phyloP scores from a whole-genome alignment of 2,113 vertebrate species.

The Axis porcinus region DNA sequence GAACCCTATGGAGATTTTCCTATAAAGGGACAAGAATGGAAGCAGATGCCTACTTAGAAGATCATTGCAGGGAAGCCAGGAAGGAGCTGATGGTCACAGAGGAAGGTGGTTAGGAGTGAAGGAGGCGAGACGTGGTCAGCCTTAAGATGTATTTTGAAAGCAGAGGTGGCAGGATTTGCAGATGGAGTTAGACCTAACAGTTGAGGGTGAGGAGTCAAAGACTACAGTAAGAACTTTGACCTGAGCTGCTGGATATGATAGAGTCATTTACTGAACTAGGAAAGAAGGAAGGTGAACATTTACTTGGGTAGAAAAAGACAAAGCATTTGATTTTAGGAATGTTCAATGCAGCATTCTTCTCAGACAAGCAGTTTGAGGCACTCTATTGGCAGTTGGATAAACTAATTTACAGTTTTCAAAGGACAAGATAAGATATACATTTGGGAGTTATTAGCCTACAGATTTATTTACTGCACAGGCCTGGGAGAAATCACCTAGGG shows the following conservation, averaged over 20 bases:
- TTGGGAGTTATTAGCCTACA: background rate
- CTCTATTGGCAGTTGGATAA: background rate
- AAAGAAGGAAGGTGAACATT: background rate
- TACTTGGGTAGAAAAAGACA: background rate
- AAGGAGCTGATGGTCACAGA: background rate
- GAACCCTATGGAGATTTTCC: background rate
- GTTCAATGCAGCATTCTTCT: background rate
- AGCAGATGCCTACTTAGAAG: rapidly evolving
- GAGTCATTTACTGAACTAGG: background rate
- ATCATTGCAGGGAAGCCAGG: background rate
- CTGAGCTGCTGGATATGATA: background rate
- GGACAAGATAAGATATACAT: background rate
- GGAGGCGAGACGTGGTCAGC: background rate
- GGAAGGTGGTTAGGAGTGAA: background rate
- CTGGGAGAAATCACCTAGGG: background rate
- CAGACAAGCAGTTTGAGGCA: background rate
- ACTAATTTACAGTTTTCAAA: background rate
- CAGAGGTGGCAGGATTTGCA: background rate
- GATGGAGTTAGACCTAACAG: background rate
- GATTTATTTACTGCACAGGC: background rate
- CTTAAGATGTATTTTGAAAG: background rate
- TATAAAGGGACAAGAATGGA: background rate
- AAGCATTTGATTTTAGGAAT: background rate
- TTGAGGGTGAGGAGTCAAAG: background rate
- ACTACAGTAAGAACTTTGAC: background rate